Evolutionary conservation across 2,888 invertebrate species (phyloP).

Genomic region (Sarcophaga variegata): DNA sequence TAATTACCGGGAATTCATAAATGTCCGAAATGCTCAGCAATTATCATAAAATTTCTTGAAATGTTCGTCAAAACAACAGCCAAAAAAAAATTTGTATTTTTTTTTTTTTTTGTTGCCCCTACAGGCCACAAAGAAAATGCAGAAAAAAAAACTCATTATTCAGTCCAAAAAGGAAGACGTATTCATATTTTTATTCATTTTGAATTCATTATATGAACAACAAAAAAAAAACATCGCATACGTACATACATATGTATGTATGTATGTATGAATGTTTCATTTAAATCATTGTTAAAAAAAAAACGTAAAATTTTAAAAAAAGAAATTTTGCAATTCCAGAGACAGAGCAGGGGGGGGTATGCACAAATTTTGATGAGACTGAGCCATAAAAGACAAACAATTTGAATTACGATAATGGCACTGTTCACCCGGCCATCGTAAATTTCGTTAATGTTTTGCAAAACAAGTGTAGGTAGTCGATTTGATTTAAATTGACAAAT

Average conservation of each 20-base stretch:
- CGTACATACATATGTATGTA: too few species aligned
- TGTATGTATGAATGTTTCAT: slow-evolving; percentile 41
- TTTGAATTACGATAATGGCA: slow-evolving; percentile 79
- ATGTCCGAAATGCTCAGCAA: slow-evolving; percentile 63
- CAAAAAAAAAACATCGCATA: not conserved
- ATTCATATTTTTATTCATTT: slow-evolving; percentile 65
- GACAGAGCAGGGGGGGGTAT: not conserved
- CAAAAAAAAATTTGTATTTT: slow-evolving; percentile 5
- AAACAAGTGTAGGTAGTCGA: slow-evolving; percentile 77
- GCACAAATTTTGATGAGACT: not conserved
- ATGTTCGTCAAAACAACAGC: slow-evolving; percentile 36
- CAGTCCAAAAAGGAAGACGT: slow-evolving; percentile 38
- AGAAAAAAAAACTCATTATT: slow-evolving; percentile 7
- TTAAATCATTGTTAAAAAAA: slow-evolving; percentile 63
- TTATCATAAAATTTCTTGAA: slow-evolving; percentile 63
- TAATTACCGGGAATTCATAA: slow-evolving; percentile 69
- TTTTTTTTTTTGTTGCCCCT: too few species aligned
- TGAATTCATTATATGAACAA: slow-evolving; percentile 52
- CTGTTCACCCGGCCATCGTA: slow-evolving; percentile 78
- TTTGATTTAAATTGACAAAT: slow-evolving; percentile 80
- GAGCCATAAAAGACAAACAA: slow-evolving; percentile 60
- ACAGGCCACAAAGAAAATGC: slow-evolving; percentile 5
- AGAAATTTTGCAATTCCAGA: not conserved
- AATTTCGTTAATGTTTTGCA: slow-evolving; percentile 73
- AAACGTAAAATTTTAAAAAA: slow-evolving; percentile 14